A percentile compares a stretch with the other conserved stretches of the same genome.
phyloP scores from a whole-genome alignment of 1,140 invertebrate species.

The Ceratina japonica region DNA sequence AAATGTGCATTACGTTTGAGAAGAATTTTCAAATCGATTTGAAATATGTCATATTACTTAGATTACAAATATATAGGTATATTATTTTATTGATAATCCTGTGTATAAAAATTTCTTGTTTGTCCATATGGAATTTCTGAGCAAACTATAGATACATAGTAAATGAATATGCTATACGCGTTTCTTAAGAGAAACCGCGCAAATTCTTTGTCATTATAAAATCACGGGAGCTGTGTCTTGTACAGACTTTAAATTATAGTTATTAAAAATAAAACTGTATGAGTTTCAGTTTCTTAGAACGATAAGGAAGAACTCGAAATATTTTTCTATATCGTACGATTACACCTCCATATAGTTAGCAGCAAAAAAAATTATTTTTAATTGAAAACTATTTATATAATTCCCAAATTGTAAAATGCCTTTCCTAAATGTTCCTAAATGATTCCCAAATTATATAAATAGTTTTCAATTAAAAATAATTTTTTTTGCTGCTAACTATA shows the following conservation, averaged over 20 bases:
- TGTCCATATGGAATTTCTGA: slow-evolving; percentile 22
- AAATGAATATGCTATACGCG: slow-evolving; percentile 53
- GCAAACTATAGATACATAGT: not conserved
- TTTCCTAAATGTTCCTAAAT: too few relatives aligned
- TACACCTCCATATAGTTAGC: too few relatives aligned
- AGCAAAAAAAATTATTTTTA: too few relatives aligned
- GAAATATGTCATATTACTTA: too few relatives aligned
- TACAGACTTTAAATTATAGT: slow-evolving; percentile 41
- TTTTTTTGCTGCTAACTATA: too few relatives aligned
- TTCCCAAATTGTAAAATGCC: too few relatives aligned
- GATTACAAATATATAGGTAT: not conserved
- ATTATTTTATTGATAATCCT: not conserved
- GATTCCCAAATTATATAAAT: too few relatives aligned
- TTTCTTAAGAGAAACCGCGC: slow-evolving; percentile 52
- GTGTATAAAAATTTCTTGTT: not conserved
- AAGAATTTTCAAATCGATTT: not conserved
- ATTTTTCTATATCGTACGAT: not conserved
- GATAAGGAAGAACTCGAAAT: not conserved
- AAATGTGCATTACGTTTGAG: not conserved
- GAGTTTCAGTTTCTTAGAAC: not conserved
- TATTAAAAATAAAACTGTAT: slow-evolving; percentile 2
- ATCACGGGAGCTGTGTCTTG: slow-evolving; percentile 5
- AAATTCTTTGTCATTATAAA: slow-evolving; percentile 46
- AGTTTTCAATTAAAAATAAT: too few relatives aligned
- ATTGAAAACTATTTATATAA: too few relatives aligned